These are phyloP conservation scores for Andrena minutula DNA, from an alignment of 2,888 invertebrate genomes.

Conservation along the genomic window DNA sequence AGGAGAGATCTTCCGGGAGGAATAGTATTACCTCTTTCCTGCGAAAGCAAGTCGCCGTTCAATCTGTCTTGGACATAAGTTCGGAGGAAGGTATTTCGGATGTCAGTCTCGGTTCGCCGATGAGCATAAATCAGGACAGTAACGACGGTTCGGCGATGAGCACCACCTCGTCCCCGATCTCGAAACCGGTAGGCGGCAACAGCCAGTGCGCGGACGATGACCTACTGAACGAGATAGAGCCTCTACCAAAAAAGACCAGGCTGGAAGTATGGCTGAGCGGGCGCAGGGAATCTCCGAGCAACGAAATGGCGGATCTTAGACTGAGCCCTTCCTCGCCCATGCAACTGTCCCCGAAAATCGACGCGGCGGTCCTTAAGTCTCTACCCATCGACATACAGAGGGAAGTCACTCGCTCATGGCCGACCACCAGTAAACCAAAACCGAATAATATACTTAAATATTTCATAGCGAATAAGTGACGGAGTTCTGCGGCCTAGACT, in stretches of 20 bases:
- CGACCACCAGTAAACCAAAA: conserved; percentile 81
- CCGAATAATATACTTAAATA: conserved; percentile 83
- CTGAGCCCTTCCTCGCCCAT: conserved; percentile 80
- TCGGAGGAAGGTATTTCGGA: conserved; percentile 81
- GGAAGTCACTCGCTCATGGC: conserved; percentile 86
- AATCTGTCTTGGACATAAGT: conserved; percentile 87
- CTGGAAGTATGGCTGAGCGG: conserved; percentile 86
- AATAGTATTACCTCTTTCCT: conserved; percentile 91
- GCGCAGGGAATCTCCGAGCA: conserved; percentile 84
- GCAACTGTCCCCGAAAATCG: conserved; percentile 86
- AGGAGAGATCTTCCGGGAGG: conserved; percentile 89
- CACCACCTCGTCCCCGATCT: conserved; percentile 63
- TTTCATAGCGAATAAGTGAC: conserved; percentile 84
- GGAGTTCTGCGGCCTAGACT: conserved; percentile 66
- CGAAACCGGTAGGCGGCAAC: conserved; percentile 64
- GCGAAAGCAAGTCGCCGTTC: conserved; percentile 92
- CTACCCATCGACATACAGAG: conserved; percentile 90
- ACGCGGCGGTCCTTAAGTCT: conserved; percentile 88
- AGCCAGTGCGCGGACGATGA: conserved; percentile 77
- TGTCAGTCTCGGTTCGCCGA: conserved; percentile 85
- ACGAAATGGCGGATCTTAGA: conserved; percentile 82
- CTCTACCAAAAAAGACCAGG: conserved; percentile 91
- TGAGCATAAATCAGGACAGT: conserved; percentile 82
- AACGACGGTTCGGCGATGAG: conserved; percentile 77
- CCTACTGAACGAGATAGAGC: conserved; percentile 87